Percentiles rank a stretch among this genome's conserved stretches.
These are phyloP conservation scores for Neotoxoptera formosana DNA, from an alignment of 1,140 invertebrate species.

Conservation along the genomic window DNA sequence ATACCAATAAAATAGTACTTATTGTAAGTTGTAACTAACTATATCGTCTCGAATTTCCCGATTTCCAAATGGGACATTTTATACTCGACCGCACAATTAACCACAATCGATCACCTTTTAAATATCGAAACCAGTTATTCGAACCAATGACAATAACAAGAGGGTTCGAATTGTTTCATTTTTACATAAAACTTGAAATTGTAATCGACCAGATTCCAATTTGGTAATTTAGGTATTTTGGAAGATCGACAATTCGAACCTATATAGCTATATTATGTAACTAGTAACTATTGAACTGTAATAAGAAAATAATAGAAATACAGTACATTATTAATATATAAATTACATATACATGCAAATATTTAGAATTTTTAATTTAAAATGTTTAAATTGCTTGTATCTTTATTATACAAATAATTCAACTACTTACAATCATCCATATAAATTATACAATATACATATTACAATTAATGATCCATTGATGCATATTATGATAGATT, in stretches of 20 bases:
- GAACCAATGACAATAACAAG: too few relatives aligned
- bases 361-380: background rate
- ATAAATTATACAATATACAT: background rate
- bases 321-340: background rate
- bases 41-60: background rate
- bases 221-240: background rate
- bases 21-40: background rate
- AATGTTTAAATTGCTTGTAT: background rate
- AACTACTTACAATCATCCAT: background rate
- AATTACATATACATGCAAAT: background rate
- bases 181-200: background rate
- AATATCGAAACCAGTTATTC: background rate
- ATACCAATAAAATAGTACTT: background rate
- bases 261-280: background rate
- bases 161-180: background rate
- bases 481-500: background rate
- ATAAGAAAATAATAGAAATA: background rate
- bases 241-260: background rate
- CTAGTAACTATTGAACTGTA: background rate
- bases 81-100: background rate
- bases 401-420: background rate
- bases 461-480: background rate
- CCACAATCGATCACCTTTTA: constrained; percentile 26
- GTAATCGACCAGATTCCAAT: background rate
- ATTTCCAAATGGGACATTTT: background rate